Evolutionary conservation across 2,888 invertebrate species (phyloP).

Genomic region (Lasius platythorax): DNA sequence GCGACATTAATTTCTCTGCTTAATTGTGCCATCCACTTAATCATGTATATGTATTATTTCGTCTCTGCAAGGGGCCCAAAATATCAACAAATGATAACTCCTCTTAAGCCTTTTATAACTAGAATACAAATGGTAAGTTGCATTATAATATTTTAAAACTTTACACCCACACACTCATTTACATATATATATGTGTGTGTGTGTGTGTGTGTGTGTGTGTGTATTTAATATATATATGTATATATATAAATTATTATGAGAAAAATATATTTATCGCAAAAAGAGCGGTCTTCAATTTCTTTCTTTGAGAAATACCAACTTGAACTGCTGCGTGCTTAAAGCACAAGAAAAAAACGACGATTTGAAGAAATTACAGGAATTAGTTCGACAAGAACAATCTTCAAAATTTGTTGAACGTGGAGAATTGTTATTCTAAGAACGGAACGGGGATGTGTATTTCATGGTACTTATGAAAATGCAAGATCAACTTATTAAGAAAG

Average conservation of each 20-base stretch:
- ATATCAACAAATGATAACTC: not conserved
- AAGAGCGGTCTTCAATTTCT: too few relatives aligned
- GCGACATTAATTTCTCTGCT: constrained; percentile 88
- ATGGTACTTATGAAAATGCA: not conserved
- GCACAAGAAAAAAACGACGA: not conserved
- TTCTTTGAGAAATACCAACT: too few relatives aligned
- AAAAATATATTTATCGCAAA: too few relatives aligned
- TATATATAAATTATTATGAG: too few relatives aligned
- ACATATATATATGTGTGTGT: too few relatives aligned
- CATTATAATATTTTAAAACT: too few relatives aligned
- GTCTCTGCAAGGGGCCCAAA: constrained; percentile 87
- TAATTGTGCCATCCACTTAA: constrained; percentile 89
- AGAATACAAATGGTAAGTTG: constrained; percentile 89
- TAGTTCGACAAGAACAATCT: not conserved
- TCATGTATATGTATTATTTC: constrained; percentile 92
- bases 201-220: too few relatives aligned
- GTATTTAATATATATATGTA: too few relatives aligned
- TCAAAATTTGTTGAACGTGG: not conserved
- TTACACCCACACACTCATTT: too few relatives aligned
- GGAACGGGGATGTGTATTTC: not conserved
- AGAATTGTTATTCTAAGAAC: not conserved
- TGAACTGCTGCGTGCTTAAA: too few relatives aligned
- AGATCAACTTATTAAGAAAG: not conserved
- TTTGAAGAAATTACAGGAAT: not conserved
- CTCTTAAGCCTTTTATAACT: constrained; percentile 87